Percentiles rank a stretch among this genome's conserved stretches.
Conservation (phyloP, 2,888 invertebrate species). For the Tetranychus truncatus region DNA sequence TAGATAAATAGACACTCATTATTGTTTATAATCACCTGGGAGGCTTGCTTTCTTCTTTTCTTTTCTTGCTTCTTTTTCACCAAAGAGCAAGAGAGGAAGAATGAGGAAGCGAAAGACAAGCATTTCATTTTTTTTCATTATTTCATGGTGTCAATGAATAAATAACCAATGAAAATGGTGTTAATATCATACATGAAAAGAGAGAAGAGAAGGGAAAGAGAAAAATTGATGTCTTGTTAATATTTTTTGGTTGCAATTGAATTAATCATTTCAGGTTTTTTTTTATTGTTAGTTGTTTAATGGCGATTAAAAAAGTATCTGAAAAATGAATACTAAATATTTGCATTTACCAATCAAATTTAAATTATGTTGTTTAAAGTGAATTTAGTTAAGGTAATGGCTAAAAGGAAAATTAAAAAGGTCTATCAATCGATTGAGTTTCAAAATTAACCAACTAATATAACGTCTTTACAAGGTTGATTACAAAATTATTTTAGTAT, state of each 20-base stretch:
- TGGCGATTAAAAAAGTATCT: not conserved
- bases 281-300: not conserved
- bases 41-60: not conserved
- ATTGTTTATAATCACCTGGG: constrained; percentile 3
- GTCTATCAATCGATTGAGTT: not conserved
- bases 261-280: not conserved
- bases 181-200: constrained; percentile 1
- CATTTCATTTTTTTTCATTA: not conserved
- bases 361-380: not conserved
- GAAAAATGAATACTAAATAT: too few relatives aligned
- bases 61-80: not conserved
- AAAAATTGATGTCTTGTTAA: not conserved
- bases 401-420: not conserved
- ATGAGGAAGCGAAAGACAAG: constrained; percentile 1
- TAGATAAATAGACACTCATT: constrained; percentile 2
- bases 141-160: not conserved
- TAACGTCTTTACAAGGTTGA: not conserved
- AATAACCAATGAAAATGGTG: not conserved
- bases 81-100: constrained; percentile 10
- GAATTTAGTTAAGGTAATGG: not conserved
- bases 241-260: not conserved
- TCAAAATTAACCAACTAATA: not conserved
- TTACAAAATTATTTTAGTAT: not conserved
- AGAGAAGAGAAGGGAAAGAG: not conserved
- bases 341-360: not conserved